These are phyloP conservation scores for Sebastes aleutianus DNA, from an alignment of 2,797 vertebrate genomes.

Conservation along the genomic window DNA sequence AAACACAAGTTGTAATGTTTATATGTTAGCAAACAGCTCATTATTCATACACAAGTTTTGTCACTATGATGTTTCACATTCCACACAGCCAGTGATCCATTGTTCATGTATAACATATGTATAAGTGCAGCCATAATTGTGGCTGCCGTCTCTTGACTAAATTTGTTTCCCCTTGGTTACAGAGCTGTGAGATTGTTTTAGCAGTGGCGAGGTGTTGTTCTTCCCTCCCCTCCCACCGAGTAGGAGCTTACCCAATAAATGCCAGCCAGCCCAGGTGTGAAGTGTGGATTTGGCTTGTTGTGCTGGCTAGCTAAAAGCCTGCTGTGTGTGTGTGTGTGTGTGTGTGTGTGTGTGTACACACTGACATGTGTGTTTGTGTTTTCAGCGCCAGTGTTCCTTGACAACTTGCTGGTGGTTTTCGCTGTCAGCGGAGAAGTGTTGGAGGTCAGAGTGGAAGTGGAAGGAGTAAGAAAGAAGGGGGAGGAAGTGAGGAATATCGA, in stretches of 20 bases:
- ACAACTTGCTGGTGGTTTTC: slow-evolving; percentile 57
- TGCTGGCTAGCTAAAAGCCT: slow-evolving; percentile 60
- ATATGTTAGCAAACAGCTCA: too few relatives aligned
- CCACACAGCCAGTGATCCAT: background rate
- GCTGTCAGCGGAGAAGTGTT: slow-evolving; percentile 50
- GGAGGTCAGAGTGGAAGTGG: slow-evolving; percentile 49
- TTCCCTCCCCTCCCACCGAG: slow-evolving; percentile 47
- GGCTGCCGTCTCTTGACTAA: slow-evolving; percentile 25
- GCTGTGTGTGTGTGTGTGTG: slow-evolving; percentile 38
- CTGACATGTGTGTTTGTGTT: slow-evolving; percentile 25
- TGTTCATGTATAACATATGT: background rate
- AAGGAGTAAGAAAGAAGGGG: background rate
- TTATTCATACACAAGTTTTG: too few relatives aligned
- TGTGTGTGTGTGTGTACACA: slow-evolving; percentile 6
- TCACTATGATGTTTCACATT: background rate
- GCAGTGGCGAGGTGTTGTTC: slow-evolving; percentile 58
- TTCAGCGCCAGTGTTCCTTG: slow-evolving; percentile 23
- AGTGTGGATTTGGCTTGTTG: slow-evolving; percentile 70
- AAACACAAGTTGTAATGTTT: too few relatives aligned
- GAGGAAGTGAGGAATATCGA: background rate
- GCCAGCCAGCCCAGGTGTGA: slow-evolving; percentile 66
- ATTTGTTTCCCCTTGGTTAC: slow-evolving; percentile 53
- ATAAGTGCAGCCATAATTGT: background rate
- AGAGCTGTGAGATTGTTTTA: slow-evolving; percentile 65
- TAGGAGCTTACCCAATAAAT: slow-evolving; percentile 70